Conservation (phyloP, 2,797 vertebrate genomes). For the Sebastes itinus region DNA sequence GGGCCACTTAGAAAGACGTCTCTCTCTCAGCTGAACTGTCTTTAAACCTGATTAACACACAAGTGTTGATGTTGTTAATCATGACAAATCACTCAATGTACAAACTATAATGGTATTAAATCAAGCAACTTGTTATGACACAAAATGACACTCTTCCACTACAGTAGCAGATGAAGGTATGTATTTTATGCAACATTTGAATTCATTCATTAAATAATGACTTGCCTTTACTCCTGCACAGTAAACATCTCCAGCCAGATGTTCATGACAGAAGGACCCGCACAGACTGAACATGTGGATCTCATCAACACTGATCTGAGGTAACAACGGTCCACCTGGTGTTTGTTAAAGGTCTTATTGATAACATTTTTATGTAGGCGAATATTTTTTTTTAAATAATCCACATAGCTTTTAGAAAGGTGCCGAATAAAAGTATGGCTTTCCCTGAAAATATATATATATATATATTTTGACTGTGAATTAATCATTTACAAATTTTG, state of each 20-base stretch:
- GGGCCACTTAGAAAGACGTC: slow-evolving; percentile 5
- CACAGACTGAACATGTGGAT: background rate
- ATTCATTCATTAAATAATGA: background rate
- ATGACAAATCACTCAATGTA: background rate
- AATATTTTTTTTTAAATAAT: too few species aligned
- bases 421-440: too few species aligned
- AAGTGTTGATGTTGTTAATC: background rate
- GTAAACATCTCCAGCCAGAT: background rate
- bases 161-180: background rate
- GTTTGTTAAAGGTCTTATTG: background rate
- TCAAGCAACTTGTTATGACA: background rate
- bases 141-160: background rate
- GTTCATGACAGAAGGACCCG: background rate
- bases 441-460: too few species aligned
- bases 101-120: background rate
- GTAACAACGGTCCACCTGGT: background rate
- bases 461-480: too few species aligned
- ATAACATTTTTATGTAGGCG: too few species aligned
- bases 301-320: background rate
- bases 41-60: background rate
- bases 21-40: background rate
- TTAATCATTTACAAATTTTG: too few species aligned
- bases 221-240: background rate
- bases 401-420: too few species aligned
- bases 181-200: background rate